These are phyloP conservation scores for Hermatobates lingyangjiaoensis DNA, from an alignment of 1,140 invertebrate genomes.

Conservation along the genomic window DNA sequence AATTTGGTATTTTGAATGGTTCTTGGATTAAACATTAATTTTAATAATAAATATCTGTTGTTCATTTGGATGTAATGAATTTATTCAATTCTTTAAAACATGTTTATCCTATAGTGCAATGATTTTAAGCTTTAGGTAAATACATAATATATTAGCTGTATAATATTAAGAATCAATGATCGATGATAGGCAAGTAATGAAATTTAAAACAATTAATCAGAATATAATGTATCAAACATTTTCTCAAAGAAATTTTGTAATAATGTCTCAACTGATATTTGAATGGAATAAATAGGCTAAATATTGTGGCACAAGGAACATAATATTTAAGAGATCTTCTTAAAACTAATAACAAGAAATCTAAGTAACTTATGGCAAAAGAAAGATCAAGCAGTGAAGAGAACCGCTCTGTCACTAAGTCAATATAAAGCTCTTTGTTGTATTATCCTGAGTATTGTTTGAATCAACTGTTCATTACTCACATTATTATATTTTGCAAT, in stretches of 20 bases:
- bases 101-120: no score
- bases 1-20: no score
- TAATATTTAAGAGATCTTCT: constrained; percentile 10
- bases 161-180: constrained; percentile 3
- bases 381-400: not conserved
- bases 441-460: constrained; percentile 6
- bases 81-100: no score
- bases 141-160: not conserved
- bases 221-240: constrained; percentile 1
- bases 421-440: not conserved
- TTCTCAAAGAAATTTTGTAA: not conserved
- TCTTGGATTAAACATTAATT: no score
- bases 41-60: no score
- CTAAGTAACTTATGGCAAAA: not conserved
- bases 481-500: constrained; percentile 1
- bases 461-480: not conserved
- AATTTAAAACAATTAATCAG: constrained; percentile 1
- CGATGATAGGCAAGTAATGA: not conserved
- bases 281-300: constrained; percentile 7
- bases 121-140: no score
- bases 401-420: not conserved
- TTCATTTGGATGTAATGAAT: no score
- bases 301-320: constrained; percentile 13
- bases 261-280: constrained; percentile 3
- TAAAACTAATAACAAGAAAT: not conserved